Base-by-base conservation (phyloP, 37 sponge, comb jelly and placozoan species). In the Petrosia ficiformis region DNA sequence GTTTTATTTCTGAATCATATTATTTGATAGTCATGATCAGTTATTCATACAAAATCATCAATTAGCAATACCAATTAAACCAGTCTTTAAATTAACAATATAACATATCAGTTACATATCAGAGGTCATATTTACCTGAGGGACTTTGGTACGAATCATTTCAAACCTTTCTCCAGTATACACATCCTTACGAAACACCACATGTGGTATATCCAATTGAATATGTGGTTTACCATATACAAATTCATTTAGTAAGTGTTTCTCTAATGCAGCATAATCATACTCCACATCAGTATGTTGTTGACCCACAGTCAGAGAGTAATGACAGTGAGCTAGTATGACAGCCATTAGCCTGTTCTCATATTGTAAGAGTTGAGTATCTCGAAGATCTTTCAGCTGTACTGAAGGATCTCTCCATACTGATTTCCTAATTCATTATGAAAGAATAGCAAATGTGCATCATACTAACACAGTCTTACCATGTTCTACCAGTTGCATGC, bases 271-370 rank as follows among this genome's bases (percentile, higher is more conserved):
- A 0, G 59, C 36, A 67, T 59, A 77, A 74, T 84, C 65, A 42
- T 81, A 81, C 25, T 81, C 67, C 8, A 48, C 54, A 48, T 48
- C 54, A 19, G 54, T 48, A 25, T 68, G 75, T 16, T 67, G 70
- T 30, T 82, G 36, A 25, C 84, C 84, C 42, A 57, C 41, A 24
- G 30, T 58, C 65, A 84, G 48, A 11, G 84, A 75, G 65, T 84
- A 84, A 28, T 67, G 57, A 42, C 77, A 77, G 72, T 84, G 77
- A 42, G 77, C 37, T 31, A 70, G 32, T 39, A 84, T 77, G 25
- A 84, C 30, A n/a, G 84, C 31, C 22, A 33, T 63, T 11, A 84
- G 68, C 28, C 77, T 58, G 37, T 37, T 37, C 38, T 84, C 84
- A 68, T 77, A 84, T 14, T 64, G 25, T 32, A 84, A 22, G 28